phyloP scores from a whole-genome alignment of 2,797 vertebrate species.

The Dromococcyx pavoninus region DNA sequence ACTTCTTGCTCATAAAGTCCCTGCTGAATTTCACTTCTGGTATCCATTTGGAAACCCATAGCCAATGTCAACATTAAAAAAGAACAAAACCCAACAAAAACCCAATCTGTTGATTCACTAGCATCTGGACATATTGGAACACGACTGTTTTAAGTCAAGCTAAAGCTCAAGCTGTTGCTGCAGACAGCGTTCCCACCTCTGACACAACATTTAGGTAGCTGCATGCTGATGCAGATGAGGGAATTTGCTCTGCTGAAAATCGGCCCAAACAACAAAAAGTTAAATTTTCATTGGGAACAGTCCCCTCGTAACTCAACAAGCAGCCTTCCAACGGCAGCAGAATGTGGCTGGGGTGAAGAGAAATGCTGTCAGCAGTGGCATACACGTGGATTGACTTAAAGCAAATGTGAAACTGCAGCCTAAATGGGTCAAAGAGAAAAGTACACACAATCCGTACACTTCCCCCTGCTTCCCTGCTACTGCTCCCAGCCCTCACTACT shows the following conservation, averaged over 20 bases:
- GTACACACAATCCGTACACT: neutral
- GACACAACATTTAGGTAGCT: neutral
- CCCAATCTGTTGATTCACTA: neutral
- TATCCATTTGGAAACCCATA: neutral
- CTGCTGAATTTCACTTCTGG: neutral
- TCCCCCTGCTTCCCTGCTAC: neutral
- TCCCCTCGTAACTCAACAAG: neutral
- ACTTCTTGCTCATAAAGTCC: neutral
- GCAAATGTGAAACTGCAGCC: neutral
- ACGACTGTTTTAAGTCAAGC: neutral
- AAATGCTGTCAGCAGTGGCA: conserved; percentile 9
- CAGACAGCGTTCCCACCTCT: neutral
- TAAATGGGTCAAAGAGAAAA: conserved; percentile 51
- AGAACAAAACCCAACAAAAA: neutral
- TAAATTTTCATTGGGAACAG: neutral
- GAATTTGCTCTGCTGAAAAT: neutral
- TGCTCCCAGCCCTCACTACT: neutral
- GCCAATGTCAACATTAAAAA: neutral
- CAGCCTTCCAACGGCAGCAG: neutral
- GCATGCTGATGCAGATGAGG: neutral
- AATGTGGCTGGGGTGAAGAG: neutral
- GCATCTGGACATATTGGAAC: neutral
- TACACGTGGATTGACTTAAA: conserved; percentile 10
- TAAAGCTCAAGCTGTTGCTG: neutral
- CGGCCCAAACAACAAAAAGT: neutral